Conservation (phyloP, 2,113 vertebrate genomes). For the Callionymus lyra region DNA sequence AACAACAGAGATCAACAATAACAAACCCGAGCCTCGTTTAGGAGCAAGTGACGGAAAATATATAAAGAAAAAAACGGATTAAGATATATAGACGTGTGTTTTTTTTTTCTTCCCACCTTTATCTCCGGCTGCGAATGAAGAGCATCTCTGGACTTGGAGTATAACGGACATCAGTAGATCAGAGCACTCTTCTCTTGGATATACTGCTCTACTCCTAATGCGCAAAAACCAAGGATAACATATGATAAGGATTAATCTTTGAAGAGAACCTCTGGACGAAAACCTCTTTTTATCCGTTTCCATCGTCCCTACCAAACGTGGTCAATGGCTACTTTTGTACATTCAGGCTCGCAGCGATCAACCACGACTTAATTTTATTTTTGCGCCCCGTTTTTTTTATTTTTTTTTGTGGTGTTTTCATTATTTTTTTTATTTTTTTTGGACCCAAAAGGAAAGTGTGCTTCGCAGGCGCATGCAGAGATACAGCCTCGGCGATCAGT, state of each 20-base stretch:
- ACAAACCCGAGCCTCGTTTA: constrained; percentile 6
- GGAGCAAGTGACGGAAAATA: constrained; percentile 17
- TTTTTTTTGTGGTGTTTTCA: constrained; percentile 6
- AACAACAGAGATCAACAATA: constrained; percentile 34
- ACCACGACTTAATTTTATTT: constrained; percentile 20
- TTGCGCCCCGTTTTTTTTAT: constrained; percentile 22
- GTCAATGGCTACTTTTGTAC: constrained; percentile 21
- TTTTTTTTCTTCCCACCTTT: not conserved
- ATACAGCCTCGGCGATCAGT: constrained; percentile 5
- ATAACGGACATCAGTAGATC: constrained; percentile 34
- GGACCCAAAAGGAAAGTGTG: constrained; percentile 54
- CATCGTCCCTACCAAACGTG: constrained; percentile 15
- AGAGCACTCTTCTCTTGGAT: constrained; percentile 50
- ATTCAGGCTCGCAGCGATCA: constrained; percentile 19
- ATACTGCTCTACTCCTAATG: constrained; percentile 44
- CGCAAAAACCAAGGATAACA: constrained; percentile 62
- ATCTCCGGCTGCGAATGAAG: constrained; percentile 34
- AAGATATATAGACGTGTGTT: not conserved
- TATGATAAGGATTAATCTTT: constrained; percentile 65
- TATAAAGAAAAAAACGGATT: constrained; percentile 25
- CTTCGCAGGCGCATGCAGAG: constrained; percentile 38
- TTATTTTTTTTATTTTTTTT: constrained; percentile 18
- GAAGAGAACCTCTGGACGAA: constrained; percentile 32
- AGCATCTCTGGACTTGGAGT: constrained; percentile 51
- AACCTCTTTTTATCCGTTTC: constrained; percentile 4